Base-by-base conservation (phyloP, 53 echinoderm and acorn worm species). In the Crossaster papposus region DNA sequence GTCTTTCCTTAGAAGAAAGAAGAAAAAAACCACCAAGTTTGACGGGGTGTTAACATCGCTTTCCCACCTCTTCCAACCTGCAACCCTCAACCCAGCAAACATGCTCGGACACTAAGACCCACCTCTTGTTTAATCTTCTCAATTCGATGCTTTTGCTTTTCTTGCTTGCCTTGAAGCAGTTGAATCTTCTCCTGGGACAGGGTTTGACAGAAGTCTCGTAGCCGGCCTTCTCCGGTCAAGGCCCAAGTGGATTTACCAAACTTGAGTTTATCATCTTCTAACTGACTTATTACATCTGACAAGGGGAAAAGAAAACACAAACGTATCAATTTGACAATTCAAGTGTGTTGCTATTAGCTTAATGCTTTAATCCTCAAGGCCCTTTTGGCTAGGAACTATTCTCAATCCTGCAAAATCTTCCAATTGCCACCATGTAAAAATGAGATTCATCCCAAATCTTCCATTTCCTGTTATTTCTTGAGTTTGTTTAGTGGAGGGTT, bases 111-210 rank as follows among this genome's bases (percentile, higher is more conserved):
- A 68, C 24, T 2, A 9, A 70, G 15, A 15, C 29, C 50, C 83
- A 97, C 98, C 96, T 97, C 96, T 82, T 97, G 98, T 54, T 97
- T 91, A 30, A 96, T 93, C 77, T 97, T 97, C 54, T 96, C 98
- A 14, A 94, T 89, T 36, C 85, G 90, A 81, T 97, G 94, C 38
- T 92, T 93, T 51, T 92, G 85, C 18, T 92, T 94, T 18, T 97
- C 96, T 77, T 94, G 79, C 44, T 92, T 97, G 13, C 93, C 94
- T 28, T 96, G 93, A 10, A 96, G 91, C 14, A 94, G 81, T 81
- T 97, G 98, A n/a, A 94, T 91, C 62, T 78, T 91, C 81, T 97
- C 98, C 74, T 94, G 85, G 32, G 91, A 64, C 32, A 91, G 79
- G 4, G 89, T 89, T 51, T 92, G 92, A 58, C 90, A 89, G 65